Conservation (phyloP, 2,888 invertebrate species). For the Ichneumoninae sp. region DNA sequence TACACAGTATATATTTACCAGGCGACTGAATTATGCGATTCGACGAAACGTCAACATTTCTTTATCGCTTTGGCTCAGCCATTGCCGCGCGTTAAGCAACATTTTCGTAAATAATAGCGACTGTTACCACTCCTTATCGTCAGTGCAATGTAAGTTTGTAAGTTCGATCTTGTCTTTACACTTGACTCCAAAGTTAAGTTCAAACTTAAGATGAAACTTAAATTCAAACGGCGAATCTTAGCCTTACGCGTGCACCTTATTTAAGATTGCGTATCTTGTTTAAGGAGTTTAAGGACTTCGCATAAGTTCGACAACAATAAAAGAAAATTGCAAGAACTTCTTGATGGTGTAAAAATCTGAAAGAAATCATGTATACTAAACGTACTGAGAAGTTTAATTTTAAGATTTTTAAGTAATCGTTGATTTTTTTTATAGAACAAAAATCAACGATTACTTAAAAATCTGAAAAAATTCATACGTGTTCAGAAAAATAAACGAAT, state of each 20-base stretch:
- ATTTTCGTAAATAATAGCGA: background rate
- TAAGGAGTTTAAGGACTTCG: too few relatives aligned
- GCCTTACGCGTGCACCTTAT: background rate
- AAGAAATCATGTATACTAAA: too few relatives aligned
- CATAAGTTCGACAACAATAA: too few relatives aligned
- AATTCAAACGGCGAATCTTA: background rate
- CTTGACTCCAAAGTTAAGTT: background rate
- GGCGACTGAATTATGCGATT: conserved; percentile 13
- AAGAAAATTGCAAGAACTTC: too few relatives aligned
- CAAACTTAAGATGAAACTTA: background rate
- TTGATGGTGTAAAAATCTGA: too few relatives aligned
- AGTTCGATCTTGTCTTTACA: background rate
- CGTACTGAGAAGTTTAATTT: too few relatives aligned
- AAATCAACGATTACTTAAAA: too few relatives aligned
- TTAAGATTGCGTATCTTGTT: too few relatives aligned
- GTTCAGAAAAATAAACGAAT: too few relatives aligned
- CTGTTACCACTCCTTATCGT: background rate
- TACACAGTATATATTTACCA: background rate
- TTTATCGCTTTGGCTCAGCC: background rate
- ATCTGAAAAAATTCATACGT: too few relatives aligned
- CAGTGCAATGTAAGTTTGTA: background rate
- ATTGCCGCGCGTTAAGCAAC: background rate
- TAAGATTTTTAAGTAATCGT: too few relatives aligned
- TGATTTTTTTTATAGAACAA: too few relatives aligned
- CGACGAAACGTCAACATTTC: conserved; percentile 2